Conservation (phyloP, 2,113 vertebrate species). For the Raja brachyura region DNA sequence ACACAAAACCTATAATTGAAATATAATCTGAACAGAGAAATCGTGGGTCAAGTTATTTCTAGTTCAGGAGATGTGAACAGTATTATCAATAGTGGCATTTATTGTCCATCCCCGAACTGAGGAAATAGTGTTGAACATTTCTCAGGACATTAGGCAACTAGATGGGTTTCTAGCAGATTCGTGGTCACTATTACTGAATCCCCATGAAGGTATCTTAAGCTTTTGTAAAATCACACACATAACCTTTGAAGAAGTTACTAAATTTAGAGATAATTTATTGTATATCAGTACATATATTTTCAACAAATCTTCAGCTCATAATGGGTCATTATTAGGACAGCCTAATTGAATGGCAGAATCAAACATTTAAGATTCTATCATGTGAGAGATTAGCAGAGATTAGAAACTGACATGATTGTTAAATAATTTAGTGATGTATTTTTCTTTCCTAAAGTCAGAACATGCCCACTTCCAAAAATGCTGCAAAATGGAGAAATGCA, state of each 20-base stretch:
- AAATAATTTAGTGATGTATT: neutral
- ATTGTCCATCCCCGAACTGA: too few species aligned
- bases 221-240: too few species aligned
- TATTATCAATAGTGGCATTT: too few species aligned
- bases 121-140: too few species aligned
- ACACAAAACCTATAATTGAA: neutral
- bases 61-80: too few species aligned
- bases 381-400: neutral
- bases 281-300: neutral
- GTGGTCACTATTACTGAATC: too few species aligned
- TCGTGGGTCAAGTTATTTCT: too few species aligned
- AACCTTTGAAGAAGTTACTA: neutral
- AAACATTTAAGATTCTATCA: neutral
- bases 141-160: too few species aligned
- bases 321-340: neutral
- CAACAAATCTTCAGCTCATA: neutral
- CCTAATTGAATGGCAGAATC: neutral
- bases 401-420: neutral
- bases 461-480: conserved; percentile 58
- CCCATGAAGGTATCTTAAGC: neutral
- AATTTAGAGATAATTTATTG: neutral
- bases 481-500: conserved; percentile 58
- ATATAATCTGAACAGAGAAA: neutral
- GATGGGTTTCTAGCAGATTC: too few species aligned
- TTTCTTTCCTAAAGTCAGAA: conserved; percentile 54